Percentiles rank a stretch among this genome's conserved stretches.
phyloP scores from a whole-genome alignment of 2,888 invertebrate species.

The Candidula unifasciata region DNA sequence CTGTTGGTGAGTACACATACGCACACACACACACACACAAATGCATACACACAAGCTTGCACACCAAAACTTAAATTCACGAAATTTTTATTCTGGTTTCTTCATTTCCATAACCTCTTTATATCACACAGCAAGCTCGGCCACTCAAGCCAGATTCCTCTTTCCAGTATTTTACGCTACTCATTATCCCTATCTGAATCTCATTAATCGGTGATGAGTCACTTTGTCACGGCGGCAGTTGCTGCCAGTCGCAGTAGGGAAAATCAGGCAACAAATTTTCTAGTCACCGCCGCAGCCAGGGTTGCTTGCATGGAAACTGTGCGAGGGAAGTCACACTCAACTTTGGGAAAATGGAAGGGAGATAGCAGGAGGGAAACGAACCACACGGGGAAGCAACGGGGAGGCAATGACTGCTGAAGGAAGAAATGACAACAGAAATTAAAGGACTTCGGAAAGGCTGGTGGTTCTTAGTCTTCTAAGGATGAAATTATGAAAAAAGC shows the following conservation, averaged over 20 bases:
- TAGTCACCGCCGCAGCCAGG: background rate
- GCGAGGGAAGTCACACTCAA: background rate
- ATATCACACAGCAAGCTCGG: background rate
- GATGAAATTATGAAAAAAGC: too few species aligned
- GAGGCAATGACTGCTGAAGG: too few species aligned
- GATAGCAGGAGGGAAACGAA: background rate
- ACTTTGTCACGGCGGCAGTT: slow-evolving; percentile 47
- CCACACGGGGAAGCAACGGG: too few species aligned
- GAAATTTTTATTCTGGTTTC: background rate
- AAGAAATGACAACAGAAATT: too few species aligned
- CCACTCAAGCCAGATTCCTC: background rate
- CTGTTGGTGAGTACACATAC: background rate
- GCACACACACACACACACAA: background rate
- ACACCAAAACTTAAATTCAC: slow-evolving; percentile 6
- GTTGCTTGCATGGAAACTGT: too few species aligned
- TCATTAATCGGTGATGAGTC: slow-evolving; percentile 58
- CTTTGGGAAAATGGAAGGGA: background rate
- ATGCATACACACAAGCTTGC: too few species aligned
- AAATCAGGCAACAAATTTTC: background rate
- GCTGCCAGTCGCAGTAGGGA: background rate
- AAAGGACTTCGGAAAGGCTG: too few species aligned
- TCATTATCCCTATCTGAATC: slow-evolving; percentile 58
- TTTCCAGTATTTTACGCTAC: background rate
- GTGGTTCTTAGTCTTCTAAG: too few species aligned
- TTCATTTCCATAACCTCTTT: slow-evolving; percentile 2